These are phyloP conservation scores for Pseudococcus viburni DNA, from an alignment of 2,888 invertebrate genomes.

Conservation along the genomic window DNA sequence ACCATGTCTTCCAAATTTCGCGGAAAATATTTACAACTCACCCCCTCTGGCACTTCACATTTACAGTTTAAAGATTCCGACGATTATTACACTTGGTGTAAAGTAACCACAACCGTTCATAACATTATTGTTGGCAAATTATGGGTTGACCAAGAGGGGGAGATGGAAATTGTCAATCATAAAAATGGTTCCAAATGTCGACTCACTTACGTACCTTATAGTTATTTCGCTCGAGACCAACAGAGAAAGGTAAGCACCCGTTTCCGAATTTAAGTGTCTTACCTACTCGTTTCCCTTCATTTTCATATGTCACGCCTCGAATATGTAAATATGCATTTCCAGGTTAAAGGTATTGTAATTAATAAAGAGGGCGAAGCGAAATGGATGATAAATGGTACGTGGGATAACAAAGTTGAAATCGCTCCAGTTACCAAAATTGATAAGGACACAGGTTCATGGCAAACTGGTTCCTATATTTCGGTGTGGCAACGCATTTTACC, in stretches of 20 bases:
- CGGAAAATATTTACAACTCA: conserved; percentile 95
- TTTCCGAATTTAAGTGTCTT: neutral
- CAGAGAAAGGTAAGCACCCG: conserved; percentile 81
- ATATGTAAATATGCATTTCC: conserved; percentile 40
- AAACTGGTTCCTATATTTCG: conserved; percentile 87
- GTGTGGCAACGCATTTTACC: conserved; percentile 90
- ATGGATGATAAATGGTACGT: conserved; percentile 86
- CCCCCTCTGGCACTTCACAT: conserved; percentile 78
- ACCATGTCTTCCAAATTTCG: conserved; percentile 99
- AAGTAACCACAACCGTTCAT: conserved; percentile 98
- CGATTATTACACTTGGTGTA: conserved; percentile 97
- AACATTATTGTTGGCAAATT: conserved; percentile 99
- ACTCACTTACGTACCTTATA: conserved; percentile 97
- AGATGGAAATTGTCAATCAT: conserved; percentile 96
- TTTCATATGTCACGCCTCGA: neutral
- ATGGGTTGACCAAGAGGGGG: conserved; percentile 99
- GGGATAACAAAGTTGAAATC: conserved; percentile 96
- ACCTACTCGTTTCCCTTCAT: neutral
- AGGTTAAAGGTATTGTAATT: conserved; percentile 81
- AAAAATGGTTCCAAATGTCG: conserved; percentile 93
- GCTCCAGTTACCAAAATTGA: conserved; percentile 86
- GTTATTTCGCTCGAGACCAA: conserved; percentile 97
- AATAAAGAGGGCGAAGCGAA: conserved; percentile 75
- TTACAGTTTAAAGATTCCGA: conserved; percentile 75
- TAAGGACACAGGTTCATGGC: conserved; percentile 88